Evolutionary conservation across 2,888 invertebrate species (phyloP).

Genomic region (Hydroisotoma schaefferi): DNA sequence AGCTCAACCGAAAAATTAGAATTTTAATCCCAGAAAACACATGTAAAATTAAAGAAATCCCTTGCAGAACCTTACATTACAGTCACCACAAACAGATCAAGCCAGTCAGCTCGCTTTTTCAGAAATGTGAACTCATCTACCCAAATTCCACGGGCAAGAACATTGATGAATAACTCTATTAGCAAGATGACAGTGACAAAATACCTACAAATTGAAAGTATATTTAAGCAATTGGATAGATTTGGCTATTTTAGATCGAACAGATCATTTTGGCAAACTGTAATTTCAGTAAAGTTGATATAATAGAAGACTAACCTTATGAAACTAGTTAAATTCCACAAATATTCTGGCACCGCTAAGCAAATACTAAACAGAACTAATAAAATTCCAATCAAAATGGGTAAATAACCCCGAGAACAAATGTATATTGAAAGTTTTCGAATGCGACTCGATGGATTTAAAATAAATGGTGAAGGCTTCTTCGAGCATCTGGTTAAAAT

Average conservation of each 20-base stretch:
- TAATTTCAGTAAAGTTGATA: not conserved
- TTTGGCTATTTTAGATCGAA: no score
- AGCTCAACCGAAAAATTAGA: no score
- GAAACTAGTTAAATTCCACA: slow-evolving; percentile 2
- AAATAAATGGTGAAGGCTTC: slow-evolving; percentile 10
- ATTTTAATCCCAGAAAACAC: not conserved
- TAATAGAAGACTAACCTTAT: slow-evolving; percentile 1
- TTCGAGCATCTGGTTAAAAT: not conserved
- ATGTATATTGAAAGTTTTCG: slow-evolving; percentile 1
- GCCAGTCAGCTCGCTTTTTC: slow-evolving; percentile 1
- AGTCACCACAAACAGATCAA: not conserved
- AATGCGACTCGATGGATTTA: slow-evolving; percentile 2
- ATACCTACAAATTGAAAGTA: not conserved
- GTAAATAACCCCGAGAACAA: slow-evolving; percentile 3
- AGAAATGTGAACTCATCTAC: slow-evolving; percentile 8
- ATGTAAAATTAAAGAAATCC: not conserved
- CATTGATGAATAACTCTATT: slow-evolving; percentile 5
- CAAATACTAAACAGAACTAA: not conserved
- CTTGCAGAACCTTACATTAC: slow-evolving; percentile 4
- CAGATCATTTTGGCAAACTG: no score
- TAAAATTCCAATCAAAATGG: slow-evolving; percentile 5
- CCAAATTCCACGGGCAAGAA: slow-evolving; percentile 2
- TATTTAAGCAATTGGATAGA: no score
- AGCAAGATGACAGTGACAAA: not conserved
- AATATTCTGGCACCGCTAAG: slow-evolving; percentile 10